Conservation (phyloP, 64 coral and sea anemone genomes). For the Acropora yongei region DNA sequence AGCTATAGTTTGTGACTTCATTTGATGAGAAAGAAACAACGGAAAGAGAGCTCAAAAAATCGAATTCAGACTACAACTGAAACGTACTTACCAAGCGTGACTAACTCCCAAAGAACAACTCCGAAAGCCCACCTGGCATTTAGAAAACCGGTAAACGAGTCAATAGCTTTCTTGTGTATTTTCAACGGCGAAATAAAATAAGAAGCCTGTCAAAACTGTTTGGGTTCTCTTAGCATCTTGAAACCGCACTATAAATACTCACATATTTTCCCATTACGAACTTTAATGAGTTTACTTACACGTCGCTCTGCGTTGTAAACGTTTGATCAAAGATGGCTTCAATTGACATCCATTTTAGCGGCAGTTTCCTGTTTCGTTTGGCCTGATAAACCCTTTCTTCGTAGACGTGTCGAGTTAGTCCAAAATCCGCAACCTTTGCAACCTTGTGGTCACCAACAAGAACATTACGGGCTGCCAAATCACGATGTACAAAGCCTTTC, state of each 20-base stretch:
- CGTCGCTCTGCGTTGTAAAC: constrained; percentile 78
- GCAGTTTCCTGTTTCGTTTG: constrained; percentile 61
- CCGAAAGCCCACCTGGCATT: constrained; percentile 60
- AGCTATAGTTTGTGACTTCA: not conserved
- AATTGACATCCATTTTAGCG: constrained; percentile 88
- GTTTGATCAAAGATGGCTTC: constrained; percentile 92
- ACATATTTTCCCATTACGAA: too few species aligned
- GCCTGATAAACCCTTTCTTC: constrained; percentile 79
- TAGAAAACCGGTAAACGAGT: not conserved
- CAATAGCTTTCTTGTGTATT: not conserved
- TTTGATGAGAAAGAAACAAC: not conserved
- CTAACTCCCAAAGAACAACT: constrained; percentile 78
- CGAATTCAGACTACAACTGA: too few species aligned
- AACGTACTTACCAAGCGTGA: constrained; percentile 66
- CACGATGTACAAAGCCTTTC: constrained; percentile 80
- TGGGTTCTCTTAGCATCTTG: too few species aligned
- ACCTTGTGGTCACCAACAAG: constrained; percentile 75
- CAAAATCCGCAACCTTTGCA: constrained; percentile 84
- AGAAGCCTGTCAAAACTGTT: too few species aligned
- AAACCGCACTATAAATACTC: too few species aligned
- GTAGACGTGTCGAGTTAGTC: constrained; percentile 84
- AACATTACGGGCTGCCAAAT: constrained; percentile 84
- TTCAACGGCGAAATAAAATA: too few species aligned
- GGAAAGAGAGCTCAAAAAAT: too few species aligned
- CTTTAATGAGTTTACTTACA: constrained; percentile 48